A percentile compares a stretch with the other conserved stretches of the same genome.
phyloP scores from a whole-genome alignment of 2,888 invertebrate genomes.

The Trichacis sp. region DNA sequence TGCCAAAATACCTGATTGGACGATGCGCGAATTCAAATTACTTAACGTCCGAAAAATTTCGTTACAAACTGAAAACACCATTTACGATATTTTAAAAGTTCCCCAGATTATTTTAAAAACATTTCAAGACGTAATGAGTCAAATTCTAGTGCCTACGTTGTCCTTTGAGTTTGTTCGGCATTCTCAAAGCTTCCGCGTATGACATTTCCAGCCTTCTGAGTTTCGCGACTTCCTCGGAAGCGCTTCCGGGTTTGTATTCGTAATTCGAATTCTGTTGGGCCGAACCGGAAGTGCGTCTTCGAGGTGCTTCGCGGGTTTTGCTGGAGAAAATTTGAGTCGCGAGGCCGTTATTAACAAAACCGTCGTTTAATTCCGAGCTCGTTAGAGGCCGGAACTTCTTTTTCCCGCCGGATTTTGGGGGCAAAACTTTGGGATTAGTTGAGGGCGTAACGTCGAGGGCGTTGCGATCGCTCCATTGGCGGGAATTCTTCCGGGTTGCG shows the following conservation, averaged over 20 bases:
- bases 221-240: conserved; percentile 86
- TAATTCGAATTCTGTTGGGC: conserved; percentile 28
- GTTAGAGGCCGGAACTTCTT: conserved; percentile 72
- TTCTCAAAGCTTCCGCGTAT: conserved; percentile 86
- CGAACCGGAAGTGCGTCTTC: conserved; percentile 14
- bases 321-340: conserved; percentile 77
- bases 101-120: no score
- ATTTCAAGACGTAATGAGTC: no score
- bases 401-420: conserved; percentile 71
- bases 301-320: conserved; percentile 69
- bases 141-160: conserved; percentile 27
- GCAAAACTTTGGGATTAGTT: conserved; percentile 76
- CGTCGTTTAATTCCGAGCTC: conserved; percentile 52
- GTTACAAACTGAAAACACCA: no score
- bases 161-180: conserved; percentile 73
- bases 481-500: conserved; percentile 74
- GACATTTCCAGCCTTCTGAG: conserved; percentile 84
- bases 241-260: conserved; percentile 77
- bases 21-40: no score
- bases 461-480: conserved; percentile 40
- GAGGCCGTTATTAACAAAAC: conserved; percentile 78
- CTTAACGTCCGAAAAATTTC: no score
- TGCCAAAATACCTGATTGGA: no score
- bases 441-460: conserved; percentile 71
- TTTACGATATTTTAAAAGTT: no score